Evolutionary conservation across 35 echinoderm and acorn worm genomes (phyloP).

Genomic region (Anneissia japonica): DNA sequence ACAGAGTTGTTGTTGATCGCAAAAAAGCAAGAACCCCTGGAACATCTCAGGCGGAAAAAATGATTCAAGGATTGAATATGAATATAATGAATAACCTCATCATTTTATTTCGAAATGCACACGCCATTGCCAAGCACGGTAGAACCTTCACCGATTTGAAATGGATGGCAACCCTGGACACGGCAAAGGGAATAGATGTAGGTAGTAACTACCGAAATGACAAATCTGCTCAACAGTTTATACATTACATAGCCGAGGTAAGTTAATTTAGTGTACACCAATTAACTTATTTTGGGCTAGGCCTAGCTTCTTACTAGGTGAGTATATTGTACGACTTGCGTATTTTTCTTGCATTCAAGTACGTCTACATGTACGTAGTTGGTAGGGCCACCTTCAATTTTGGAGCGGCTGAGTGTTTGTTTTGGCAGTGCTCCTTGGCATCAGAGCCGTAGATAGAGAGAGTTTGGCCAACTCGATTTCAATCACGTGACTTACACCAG

Average conservation of each 20-base stretch:
- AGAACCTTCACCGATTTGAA: constrained; percentile 22
- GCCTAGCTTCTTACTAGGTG: too few relatives aligned
- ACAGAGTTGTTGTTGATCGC: constrained; percentile 1
- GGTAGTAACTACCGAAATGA: constrained; percentile 21
- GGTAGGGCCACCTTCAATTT: too few relatives aligned
- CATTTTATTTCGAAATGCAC: constrained; percentile 37
- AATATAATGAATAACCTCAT: constrained; percentile 5
- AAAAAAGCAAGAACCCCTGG: constrained; percentile 15
- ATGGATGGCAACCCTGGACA: constrained; percentile 30
- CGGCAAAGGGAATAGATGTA: constrained; percentile 1
- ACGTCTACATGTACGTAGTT: too few relatives aligned
- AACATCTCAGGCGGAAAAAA: constrained; percentile 15
- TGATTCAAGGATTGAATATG: constrained; percentile 6
- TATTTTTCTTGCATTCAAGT: too few relatives aligned
- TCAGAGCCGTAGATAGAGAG: too few relatives aligned
- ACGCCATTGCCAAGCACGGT: constrained; percentile 36
- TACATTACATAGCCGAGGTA: background rate
- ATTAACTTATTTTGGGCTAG: too few relatives aligned
- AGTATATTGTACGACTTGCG: too few relatives aligned
- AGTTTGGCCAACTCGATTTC: too few relatives aligned
- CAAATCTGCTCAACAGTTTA: constrained; percentile 6
- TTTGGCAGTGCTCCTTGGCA: too few relatives aligned
- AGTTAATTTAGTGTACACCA: too few relatives aligned
- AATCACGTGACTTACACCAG: too few relatives aligned
- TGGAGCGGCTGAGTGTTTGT: too few relatives aligned